Base-by-base conservation (phyloP, 2,113 vertebrate species). In the Coreoperca whiteheadi region DNA sequence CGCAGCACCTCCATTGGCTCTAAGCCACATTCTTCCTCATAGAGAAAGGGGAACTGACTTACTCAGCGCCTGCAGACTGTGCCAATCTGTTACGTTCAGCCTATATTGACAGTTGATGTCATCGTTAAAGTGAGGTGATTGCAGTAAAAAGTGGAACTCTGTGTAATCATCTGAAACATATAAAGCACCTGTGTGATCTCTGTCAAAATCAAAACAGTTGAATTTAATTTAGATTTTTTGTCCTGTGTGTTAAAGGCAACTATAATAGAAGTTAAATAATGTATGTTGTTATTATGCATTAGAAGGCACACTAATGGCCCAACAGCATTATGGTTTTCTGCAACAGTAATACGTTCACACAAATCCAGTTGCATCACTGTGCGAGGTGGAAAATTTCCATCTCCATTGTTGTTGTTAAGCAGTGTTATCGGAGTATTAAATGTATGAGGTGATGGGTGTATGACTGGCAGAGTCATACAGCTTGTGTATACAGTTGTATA, bases 11-110 rank as follows among this genome's bases (percentile, higher is more conserved):
- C 51, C 68, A 75, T 37, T 86, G 80, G 78, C 87, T 83, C 48
- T 56, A 8, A 51, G 72, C 87, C 87, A 80, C 78, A 70, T 57
- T 72, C 34, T 85, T 70, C 32, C 43, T 79, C 50, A 59, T 7
- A 54, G 16, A 51, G 54, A 76, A 78, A 60, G 16, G 2, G 34
- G 7, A 84, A 71, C 60, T 23, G 15, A 72, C 46, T 73, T 18
- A 57, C 67, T 79, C 61, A 8, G 51, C 23, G 0, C 3, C 34
- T 10, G 16, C 66, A 59, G 68, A 43, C 51, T 41, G 43, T 9
- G 9, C 2, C 32, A 30, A 2, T 28, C 10, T 14, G 46, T 25
- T n/a, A 4, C 14, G 2, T 23, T 79, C 53, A 51, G 5, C 32
- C 43, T 25, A 1, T 23, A 43, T 4, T 41, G 39, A 32, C 61